Conservation (phyloP, 2,113 vertebrate genomes). For the Oryzias curvinotus region DNA sequence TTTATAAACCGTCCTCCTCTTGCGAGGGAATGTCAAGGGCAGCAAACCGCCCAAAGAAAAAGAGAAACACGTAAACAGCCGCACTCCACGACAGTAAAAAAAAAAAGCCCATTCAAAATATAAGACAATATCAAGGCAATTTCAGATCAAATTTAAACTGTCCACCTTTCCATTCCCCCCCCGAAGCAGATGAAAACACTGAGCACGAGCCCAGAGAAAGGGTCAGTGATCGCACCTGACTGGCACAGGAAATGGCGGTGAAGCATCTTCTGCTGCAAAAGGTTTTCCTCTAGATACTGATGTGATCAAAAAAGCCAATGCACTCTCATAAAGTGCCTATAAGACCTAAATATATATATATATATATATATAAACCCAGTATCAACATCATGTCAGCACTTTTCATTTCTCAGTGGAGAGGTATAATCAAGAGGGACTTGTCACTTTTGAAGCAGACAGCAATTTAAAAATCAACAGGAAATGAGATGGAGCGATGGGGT, state of each 20-base stretch:
- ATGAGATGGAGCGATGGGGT: too few relatives aligned
- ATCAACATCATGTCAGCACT: background rate
- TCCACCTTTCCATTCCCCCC: slow-evolving; percentile 64
- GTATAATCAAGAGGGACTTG: background rate
- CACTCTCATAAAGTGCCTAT: slow-evolving; percentile 10
- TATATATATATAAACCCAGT: background rate
- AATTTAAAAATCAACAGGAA: slow-evolving; percentile 1
- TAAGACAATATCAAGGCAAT: slow-evolving; percentile 76
- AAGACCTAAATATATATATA: background rate
- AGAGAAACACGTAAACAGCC: slow-evolving; percentile 52
- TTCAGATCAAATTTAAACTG: slow-evolving; percentile 73
- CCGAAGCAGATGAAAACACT: slow-evolving; percentile 67
- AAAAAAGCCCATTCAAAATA: slow-evolving; percentile 41
- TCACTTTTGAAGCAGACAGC: slow-evolving; percentile 3
- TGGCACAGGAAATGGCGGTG: slow-evolving; percentile 24
- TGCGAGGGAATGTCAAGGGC: slow-evolving; percentile 18
- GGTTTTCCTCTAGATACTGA: slow-evolving; percentile 4
- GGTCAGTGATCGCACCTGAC: slow-evolving; percentile 67
- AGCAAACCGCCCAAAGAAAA: slow-evolving; percentile 22
- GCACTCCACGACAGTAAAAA: slow-evolving; percentile 35
- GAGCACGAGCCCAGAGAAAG: slow-evolving; percentile 57
- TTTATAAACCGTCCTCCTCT: too few relatives aligned
- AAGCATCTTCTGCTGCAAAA: slow-evolving; percentile 28
- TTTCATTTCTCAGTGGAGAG: slow-evolving; percentile 3
- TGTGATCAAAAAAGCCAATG: slow-evolving; percentile 13